These are phyloP conservation scores for Harpalus rufipes DNA, from an alignment of 2,888 invertebrate species.

Conservation along the genomic window DNA sequence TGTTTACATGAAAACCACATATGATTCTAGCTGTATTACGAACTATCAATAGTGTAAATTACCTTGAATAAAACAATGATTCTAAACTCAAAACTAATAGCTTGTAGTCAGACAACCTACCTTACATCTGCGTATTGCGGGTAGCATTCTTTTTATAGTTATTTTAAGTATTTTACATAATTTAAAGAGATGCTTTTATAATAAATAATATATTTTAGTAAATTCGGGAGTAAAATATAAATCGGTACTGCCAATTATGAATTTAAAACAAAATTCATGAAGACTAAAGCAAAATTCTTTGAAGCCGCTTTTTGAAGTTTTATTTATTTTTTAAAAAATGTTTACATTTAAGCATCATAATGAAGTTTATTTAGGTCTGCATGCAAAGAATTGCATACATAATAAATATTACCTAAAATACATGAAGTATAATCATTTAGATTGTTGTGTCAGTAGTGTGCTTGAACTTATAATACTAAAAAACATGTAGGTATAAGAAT, in stretches of 20 bases:
- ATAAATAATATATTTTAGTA: constrained; percentile 1
- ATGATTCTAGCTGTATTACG: background rate
- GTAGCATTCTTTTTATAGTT: constrained; percentile 7
- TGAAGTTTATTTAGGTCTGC: constrained; percentile 68
- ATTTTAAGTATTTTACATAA: background rate
- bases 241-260: constrained; percentile 24
- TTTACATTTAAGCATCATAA: constrained; percentile 77
- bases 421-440: constrained; percentile 66
- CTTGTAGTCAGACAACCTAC: constrained; percentile 23
- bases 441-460: constrained; percentile 64
- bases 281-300: constrained; percentile 64
- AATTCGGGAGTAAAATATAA: background rate
- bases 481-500: constrained; percentile 65
- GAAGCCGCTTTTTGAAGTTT: constrained; percentile 76
- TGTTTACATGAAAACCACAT: constrained; percentile 1
- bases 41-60: background rate
- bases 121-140: background rate
- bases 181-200: constrained; percentile 10
- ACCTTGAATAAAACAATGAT: background rate
- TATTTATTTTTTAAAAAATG: constrained; percentile 79
- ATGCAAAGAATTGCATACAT: constrained; percentile 67
- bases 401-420: constrained; percentile 67
- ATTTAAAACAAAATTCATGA: constrained; percentile 41
- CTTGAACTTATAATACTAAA: constrained; percentile 63
- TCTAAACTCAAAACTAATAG: background rate